Evolutionary conservation across 2,113 vertebrate species (phyloP), one percentile per base, ranked within the genome.

Genomic region (Grallaria varia): DNA sequence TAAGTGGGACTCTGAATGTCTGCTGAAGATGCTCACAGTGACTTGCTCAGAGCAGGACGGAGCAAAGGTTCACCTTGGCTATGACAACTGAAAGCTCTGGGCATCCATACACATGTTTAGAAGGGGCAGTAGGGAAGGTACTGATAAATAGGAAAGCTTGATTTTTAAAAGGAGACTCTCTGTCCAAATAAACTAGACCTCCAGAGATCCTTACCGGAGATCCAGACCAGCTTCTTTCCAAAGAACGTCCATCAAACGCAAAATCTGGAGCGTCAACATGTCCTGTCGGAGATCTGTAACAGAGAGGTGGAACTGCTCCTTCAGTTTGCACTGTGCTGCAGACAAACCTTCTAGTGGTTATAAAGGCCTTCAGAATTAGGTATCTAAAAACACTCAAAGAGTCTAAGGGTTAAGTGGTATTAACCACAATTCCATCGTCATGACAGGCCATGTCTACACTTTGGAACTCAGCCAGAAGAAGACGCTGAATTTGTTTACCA

Each of bases 171-270:
- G 45, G 19, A 52, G 44, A 39, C 9, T 62, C 39, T 52, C 33
- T 33, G 63, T 15, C 12, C 72, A 66, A 58, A 83, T 16, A 53
- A 77, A 30, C 3, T 8, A 62, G 39, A 30, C 20, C 45, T 82
- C 1, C 8, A 76, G 63, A 92, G 93, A 74, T 56, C 89, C 97
- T 97, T 90, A 99, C 99, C 99, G 98, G 84, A 99, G 99, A 95
- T 99, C 99, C 73, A 99, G 97, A 90, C 98, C 99, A 31, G 98
- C 99, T 95, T 99, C 99, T 87, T 99, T 99, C 99, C 99, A 99
- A 33, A 99, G 98, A 55, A 99, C 96, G 96, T 99, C 99, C 99
- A 99, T 99, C 89, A 99, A 83, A 59, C 98, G 98, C 86, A 99
- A 89, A 47, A 99, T 99, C 90, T 99, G 99, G 35, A 99, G 98